Evolutionary conservation across 2,888 invertebrate genomes (phyloP).

Genomic region (Drosophila flavopinicola): DNA sequence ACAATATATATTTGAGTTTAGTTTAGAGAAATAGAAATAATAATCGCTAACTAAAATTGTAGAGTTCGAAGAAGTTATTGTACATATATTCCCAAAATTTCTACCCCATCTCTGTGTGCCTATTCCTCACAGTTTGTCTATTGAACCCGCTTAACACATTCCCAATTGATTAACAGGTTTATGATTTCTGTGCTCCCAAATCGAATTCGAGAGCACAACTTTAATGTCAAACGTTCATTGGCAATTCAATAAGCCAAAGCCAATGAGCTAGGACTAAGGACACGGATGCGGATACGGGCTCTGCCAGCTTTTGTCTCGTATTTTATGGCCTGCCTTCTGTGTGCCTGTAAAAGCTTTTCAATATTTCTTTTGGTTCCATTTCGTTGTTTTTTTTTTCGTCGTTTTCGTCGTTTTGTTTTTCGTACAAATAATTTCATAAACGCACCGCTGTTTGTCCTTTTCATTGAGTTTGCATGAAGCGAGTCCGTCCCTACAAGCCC

Average conservation of each 20-base stretch:
- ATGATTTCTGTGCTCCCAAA: constrained; percentile 29
- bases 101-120: too few relatives aligned
- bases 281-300: too few relatives aligned
- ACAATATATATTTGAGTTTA: too few relatives aligned
- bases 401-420: neutral
- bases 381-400: constrained; percentile 9
- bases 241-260: constrained; percentile 53
- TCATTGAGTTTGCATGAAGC: constrained; percentile 47
- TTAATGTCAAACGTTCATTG: constrained; percentile 37
- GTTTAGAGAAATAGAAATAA: too few relatives aligned
- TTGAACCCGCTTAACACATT: neutral
- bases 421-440: constrained; percentile 61
- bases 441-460: constrained; percentile 49
- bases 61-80: too few relatives aligned
- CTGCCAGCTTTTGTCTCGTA: neutral
- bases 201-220: constrained; percentile 26
- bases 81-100: too few relatives aligned
- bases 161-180: constrained; percentile 42
- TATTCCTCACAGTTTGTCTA: too few relatives aligned
- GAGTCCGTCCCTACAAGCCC: constrained; percentile 41
- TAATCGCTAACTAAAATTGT: too few relatives aligned
- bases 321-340: constrained; percentile 21
- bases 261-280: constrained; percentile 28
- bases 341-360: constrained; percentile 35
- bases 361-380: neutral